These are phyloP conservation scores for Pyrgilauda ruficollis DNA, from an alignment of 2,113 vertebrate species.

Conservation along the genomic window DNA sequence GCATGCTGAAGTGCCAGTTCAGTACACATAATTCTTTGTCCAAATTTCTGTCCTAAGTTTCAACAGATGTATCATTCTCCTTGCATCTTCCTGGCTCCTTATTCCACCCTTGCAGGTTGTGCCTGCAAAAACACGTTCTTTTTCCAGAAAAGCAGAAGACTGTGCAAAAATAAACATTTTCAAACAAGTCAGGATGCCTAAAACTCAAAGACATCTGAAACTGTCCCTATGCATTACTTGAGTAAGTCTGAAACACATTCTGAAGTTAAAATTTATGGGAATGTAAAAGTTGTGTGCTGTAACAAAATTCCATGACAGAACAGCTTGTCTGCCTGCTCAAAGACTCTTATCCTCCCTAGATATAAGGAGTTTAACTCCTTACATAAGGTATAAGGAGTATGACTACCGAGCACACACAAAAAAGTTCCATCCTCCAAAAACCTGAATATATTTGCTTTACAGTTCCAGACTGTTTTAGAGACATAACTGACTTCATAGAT, in stretches of 20 bases:
- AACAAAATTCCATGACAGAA: neutral
- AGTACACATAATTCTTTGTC: neutral
- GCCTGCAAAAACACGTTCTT: neutral
- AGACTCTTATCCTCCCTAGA: neutral
- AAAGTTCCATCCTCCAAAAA: neutral
- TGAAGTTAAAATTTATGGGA: neutral
- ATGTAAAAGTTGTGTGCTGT: neutral
- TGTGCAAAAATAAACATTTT: neutral
- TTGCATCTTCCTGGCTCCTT: neutral
- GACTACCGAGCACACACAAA: neutral
- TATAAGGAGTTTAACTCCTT: neutral
- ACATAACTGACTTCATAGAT: neutral
- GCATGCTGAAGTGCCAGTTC: neutral
- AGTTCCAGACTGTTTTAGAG: neutral
- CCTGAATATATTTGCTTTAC: neutral
- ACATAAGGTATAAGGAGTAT: neutral
- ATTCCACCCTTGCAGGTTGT: neutral
- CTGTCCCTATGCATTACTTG: neutral
- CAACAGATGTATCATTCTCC: neutral
- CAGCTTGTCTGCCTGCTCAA: neutral
- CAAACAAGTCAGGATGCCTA: fast-evolving
- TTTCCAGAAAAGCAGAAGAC: neutral
- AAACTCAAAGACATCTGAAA: neutral
- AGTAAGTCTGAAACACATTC: neutral
- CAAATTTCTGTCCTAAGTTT: neutral